These are phyloP conservation scores for Nebria salina DNA, from an alignment of 2,888 invertebrate species.

Conservation along the genomic window DNA sequence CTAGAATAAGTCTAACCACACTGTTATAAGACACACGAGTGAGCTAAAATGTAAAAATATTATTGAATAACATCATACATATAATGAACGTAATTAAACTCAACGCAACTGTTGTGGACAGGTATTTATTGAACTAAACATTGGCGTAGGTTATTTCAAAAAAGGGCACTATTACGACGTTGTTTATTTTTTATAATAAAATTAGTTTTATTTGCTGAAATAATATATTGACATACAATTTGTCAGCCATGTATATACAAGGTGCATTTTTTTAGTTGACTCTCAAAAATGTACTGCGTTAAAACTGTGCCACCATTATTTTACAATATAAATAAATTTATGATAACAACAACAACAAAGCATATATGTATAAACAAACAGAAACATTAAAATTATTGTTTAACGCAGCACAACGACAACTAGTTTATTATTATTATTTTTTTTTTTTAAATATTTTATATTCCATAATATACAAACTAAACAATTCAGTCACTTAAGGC, in stretches of 20 bases:
- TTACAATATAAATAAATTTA: conserved; percentile 41
- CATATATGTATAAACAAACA: conserved; percentile 35
- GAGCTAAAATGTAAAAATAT: not conserved
- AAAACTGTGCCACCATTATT: conserved; percentile 16
- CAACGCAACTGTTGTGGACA: not conserved
- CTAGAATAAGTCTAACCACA: not conserved
- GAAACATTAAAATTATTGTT: conserved; percentile 29
- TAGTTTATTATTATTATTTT: no score
- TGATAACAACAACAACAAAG: conserved; percentile 31
- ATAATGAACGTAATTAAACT: not conserved
- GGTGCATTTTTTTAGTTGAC: conserved; percentile 19
- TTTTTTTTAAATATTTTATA: conserved; percentile 25
- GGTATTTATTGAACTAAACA: not conserved
- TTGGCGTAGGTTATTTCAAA: not conserved
- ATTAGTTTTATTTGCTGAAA: conserved; percentile 45
- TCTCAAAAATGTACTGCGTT: conserved; percentile 5
- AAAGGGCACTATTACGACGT: not conserved
- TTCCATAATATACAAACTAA: conserved; percentile 34
- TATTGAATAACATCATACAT: not conserved
- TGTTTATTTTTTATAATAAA: conserved; percentile 33
- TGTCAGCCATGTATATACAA: conserved; percentile 32
- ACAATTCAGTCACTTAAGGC: conserved; percentile 42
- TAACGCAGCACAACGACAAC: conserved; percentile 11
- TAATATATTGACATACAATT: conserved; percentile 42
- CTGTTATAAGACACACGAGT: not conserved